phyloP scores from a whole-genome alignment of 2,888 invertebrate species.

The Cheilosia grossa region DNA sequence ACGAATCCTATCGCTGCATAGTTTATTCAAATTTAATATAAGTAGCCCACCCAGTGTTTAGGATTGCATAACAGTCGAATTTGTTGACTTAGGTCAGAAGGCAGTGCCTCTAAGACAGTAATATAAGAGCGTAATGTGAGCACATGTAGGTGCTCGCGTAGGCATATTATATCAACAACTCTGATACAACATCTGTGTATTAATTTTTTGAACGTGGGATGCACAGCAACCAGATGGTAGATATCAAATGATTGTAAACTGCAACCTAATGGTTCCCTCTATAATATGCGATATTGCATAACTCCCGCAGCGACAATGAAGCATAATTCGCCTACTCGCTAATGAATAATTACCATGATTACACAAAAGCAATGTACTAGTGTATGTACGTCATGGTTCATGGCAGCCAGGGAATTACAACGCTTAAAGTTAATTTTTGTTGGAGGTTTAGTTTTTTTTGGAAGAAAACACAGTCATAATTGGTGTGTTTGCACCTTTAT shows the following conservation, averaged over 20 bases:
- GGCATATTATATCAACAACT: not conserved
- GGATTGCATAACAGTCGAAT: slow-evolving; percentile 24
- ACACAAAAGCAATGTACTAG: not conserved
- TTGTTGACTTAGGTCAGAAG: slow-evolving; percentile 48
- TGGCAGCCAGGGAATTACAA: not conserved
- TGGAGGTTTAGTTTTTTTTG: not conserved
- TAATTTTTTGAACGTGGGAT: slow-evolving; percentile 14
- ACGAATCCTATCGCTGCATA: slow-evolving; percentile 2
- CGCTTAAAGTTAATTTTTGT: slow-evolving; percentile 18
- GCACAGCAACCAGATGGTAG: slow-evolving; percentile 17
- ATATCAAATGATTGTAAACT: slow-evolving; percentile 26
- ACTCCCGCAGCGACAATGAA: slow-evolving; percentile 29
- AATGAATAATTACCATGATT: slow-evolving; percentile 39
- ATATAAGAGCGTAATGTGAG: slow-evolving; percentile 1
- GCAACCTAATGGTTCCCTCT: slow-evolving; percentile 38
- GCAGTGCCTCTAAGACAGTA: slow-evolving; percentile 2
- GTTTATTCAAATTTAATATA: not conserved
- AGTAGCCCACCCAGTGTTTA: slow-evolving; percentile 2
- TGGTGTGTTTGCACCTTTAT: not conserved
- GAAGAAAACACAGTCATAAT: slow-evolving; percentile 3
- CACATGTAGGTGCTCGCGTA: not conserved
- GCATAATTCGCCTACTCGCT: slow-evolving; percentile 37
- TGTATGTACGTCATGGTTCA: slow-evolving; percentile 1
- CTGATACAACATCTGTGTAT: not conserved
- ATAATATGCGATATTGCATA: slow-evolving; percentile 12